A percentile compares a stretch with the other conserved stretches of the same genome.
phyloP scores from a whole-genome alignment of 2,797 vertebrate genomes.

The Pogoniulus pusillus region DNA sequence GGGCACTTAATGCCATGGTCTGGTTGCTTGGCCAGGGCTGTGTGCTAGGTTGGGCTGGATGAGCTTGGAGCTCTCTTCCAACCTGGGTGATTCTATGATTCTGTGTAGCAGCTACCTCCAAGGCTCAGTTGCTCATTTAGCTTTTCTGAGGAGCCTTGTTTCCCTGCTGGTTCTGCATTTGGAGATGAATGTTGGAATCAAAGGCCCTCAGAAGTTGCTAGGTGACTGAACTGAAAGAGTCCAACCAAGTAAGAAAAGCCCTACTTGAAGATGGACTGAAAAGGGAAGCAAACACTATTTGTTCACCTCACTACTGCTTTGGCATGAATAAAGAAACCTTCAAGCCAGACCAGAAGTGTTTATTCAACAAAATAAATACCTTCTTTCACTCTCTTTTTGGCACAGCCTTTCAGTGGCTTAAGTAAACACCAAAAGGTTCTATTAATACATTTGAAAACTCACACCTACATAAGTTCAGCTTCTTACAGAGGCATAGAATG shows the following conservation, averaged over 20 bases:
- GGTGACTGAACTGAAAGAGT: slow-evolving; percentile 21
- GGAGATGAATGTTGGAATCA: neutral
- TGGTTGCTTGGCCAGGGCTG: too few relatives aligned
- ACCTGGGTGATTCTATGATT: too few relatives aligned
- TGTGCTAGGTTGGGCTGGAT: too few relatives aligned
- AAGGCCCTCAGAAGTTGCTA: slow-evolving; percentile 34
- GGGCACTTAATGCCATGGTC: too few relatives aligned
- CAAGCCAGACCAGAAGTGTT: neutral
- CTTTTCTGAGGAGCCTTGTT: slow-evolving; percentile 1
- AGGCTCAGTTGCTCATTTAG: neutral
- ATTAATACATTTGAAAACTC: neutral
- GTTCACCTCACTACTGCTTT: slow-evolving; percentile 33
- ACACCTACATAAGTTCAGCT: neutral
- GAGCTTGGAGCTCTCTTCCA: too few relatives aligned
- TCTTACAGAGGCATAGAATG: neutral
- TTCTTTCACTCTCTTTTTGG: slow-evolving; percentile 28
- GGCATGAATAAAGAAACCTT: slow-evolving; percentile 15
- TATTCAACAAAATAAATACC: slow-evolving; percentile 6
- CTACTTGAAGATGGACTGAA: slow-evolving; percentile 41
- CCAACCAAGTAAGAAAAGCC: slow-evolving; percentile 9
- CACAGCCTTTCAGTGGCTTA: neutral
- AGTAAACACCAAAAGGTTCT: neutral
- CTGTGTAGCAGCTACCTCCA: neutral
- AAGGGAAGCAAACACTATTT: slow-evolving; percentile 42
- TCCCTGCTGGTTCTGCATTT: neutral